Evolutionary conservation across 2,888 invertebrate genomes (phyloP), one percentile per base, ranked within the genome.

Genomic region (Phymatocera aterrima): DNA sequence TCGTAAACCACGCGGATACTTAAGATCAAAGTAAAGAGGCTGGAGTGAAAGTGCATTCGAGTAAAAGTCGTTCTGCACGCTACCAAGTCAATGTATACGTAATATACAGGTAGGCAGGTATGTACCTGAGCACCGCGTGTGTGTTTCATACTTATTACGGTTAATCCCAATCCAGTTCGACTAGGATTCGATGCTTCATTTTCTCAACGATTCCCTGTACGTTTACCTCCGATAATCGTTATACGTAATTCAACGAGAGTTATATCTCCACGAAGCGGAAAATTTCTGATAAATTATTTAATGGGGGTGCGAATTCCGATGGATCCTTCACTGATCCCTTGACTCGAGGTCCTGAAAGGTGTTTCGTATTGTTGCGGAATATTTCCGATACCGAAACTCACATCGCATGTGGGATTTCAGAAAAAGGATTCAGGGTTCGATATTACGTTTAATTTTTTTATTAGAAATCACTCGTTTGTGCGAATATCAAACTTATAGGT

Each of bases 1-100:
- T 57, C n/a, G 43, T 61, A 28, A 72, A 72, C 72, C 34, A 51
- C 51, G 48, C 37, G 24, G 10, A 21, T n/a, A 28, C 28, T 57
- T 75, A 40, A 37, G 75, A 75, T 75, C 57, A 60, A 37, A 57
- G 75, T 54, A 60, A 75, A 75, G 75, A 54, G 57, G 57, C 75
- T 72, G 75, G 75, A 88, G 89, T 88, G 88, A 89, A 89, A 89
- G 89, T 88, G 82, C 83, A 86, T 85, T 75, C 82, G 82, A 82
- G 88, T 88, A 89, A 89, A 89, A 88, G 89, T 88, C 81, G 87
- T 87, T 85, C 86, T 82, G 80, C 83, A 81, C 83, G 80, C 80
- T 77, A 51, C 51, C 51, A 57, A 37, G 37, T 72, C 77, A 80
- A 80, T 74, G 83, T 82, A 83, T 85, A 84, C 72, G 51, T 72